These are phyloP conservation scores for Nasonia vitripennis DNA, from an alignment of 1,140 invertebrate genomes.

Conservation along the genomic window DNA sequence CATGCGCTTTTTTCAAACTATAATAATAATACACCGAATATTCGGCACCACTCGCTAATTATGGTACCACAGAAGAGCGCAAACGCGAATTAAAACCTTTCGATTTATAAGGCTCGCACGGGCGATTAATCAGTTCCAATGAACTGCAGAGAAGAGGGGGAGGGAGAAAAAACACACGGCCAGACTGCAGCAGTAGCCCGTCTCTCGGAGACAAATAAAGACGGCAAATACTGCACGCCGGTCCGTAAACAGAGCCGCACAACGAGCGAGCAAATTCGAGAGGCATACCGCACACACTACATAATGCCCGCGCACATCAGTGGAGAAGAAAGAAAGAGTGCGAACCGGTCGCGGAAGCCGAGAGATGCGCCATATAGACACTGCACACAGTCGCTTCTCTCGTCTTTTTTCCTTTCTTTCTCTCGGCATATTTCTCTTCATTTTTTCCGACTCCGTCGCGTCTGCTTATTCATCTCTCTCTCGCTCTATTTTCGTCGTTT, in stretches of 20 bases:
- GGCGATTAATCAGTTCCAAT: too few relatives aligned
- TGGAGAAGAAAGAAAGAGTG: neutral
- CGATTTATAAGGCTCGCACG: too few relatives aligned
- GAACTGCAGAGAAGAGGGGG: too few relatives aligned
- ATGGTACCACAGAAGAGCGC: too few relatives aligned
- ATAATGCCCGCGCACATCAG: neutral
- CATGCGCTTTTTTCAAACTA: too few relatives aligned
- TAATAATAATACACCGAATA: too few relatives aligned
- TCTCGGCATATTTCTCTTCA: conserved; percentile 35
- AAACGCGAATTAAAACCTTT: too few relatives aligned
- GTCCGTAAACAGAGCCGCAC: neutral
- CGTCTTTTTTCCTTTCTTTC: conserved; percentile 28
- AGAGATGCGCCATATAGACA: conserved; percentile 35
- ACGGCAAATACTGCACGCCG: neutral
- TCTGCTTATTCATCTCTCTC: neutral
- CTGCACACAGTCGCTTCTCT: conserved; percentile 8
- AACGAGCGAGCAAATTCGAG: conserved; percentile 9
- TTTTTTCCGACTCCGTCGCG: conserved; percentile 19
- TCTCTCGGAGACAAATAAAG: too few relatives aligned
- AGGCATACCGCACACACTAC: conserved; percentile 4
- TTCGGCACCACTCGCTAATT: too few relatives aligned
- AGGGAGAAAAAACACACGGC: too few relatives aligned
- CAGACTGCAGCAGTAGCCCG: too few relatives aligned
- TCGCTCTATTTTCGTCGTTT: neutral
- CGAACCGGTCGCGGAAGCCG: conserved; percentile 29